These are phyloP conservation scores for Sinocyclocheilus anophthalmus DNA, from an alignment of 2,113 vertebrate genomes.

Conservation along the genomic window DNA sequence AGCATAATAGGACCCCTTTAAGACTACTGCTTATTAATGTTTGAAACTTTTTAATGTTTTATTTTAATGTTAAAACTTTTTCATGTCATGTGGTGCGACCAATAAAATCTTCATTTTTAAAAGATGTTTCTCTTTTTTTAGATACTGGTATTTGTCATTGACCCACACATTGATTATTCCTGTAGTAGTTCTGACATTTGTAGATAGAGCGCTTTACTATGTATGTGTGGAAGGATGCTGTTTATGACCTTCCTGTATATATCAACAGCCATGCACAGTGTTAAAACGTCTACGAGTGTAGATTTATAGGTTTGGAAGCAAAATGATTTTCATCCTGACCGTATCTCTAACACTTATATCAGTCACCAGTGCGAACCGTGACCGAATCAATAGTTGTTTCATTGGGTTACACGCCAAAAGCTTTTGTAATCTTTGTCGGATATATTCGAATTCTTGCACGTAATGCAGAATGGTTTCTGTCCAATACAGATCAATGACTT, in stretches of 20 bases:
- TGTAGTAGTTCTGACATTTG: neutral
- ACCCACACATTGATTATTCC: neutral
- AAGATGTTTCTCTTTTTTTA: neutral
- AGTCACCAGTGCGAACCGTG: neutral
- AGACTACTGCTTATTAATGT: neutral
- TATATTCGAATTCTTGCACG: slow-evolving; percentile 4
- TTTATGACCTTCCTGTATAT: neutral
- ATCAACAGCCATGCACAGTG: slow-evolving; percentile 4
- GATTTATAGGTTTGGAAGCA: slow-evolving; percentile 32
- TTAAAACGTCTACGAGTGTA: neutral
- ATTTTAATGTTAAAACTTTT: neutral
- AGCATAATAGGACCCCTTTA: too few relatives aligned
- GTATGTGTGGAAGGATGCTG: neutral
- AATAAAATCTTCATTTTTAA: neutral
- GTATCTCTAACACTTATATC: slow-evolving; percentile 22
- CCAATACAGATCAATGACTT: slow-evolving; percentile 43
- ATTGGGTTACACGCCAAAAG: slow-evolving; percentile 4
- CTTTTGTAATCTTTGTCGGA: slow-evolving; percentile 35
- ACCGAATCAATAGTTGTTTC: slow-evolving; percentile 6
- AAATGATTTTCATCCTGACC: slow-evolving; percentile 27
- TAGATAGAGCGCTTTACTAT: neutral
- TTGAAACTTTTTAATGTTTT: neutral
- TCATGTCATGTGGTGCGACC: neutral
- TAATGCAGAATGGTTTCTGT: slow-evolving; percentile 8
- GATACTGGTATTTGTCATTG: neutral